Evolutionary conservation across 2,888 invertebrate genomes (phyloP), one percentile per base, ranked within the genome.

Genomic region (Hetaerina titia): DNA sequence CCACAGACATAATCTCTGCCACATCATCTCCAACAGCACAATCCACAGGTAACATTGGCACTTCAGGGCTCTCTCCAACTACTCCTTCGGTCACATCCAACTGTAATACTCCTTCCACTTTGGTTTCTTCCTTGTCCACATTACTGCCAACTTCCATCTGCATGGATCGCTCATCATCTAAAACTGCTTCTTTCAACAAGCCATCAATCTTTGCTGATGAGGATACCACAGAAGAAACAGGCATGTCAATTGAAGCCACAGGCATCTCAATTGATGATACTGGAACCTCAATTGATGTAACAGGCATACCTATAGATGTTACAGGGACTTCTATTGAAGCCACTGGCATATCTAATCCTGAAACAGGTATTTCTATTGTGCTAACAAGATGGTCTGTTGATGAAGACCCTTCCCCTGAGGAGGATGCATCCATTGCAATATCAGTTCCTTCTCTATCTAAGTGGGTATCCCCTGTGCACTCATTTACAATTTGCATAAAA

Each of bases 71-170:
- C 17, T 74, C 97, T n/a, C 96, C 95, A 56, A 96, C 95, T 57
- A 96, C 96, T 45, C 96, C 95, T 45, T 97, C 96, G 95, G 97
- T 96, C 96, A 97, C 96, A 63, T 96, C 96, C 22, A 96, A 97
- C 96, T 97, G 97, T 95, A 97, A 97, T 96, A 97, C 96, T 95
- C 96, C 96, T 95, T 96, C 96, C 9, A 96, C 96, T 2, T 96
- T 95, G 2, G 96, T 95, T 94, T 96, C 96, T 0, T 96, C 95
- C 90, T 97, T 97, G 17, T 96, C 96, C 94, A 89, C 94, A 25
- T 94, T 94, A 25, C 94, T 81, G 31, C 94, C 94, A 25, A 92
- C 81, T 64, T 56, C 69, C 25, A 57, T 7, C 56, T 88, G 31
- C 64, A 95, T 58, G 87, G 92, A 89, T 89, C 58, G 94, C 94